phyloP scores from a whole-genome alignment of 2,888 invertebrate species.

The Yponomeuta malinellus region DNA sequence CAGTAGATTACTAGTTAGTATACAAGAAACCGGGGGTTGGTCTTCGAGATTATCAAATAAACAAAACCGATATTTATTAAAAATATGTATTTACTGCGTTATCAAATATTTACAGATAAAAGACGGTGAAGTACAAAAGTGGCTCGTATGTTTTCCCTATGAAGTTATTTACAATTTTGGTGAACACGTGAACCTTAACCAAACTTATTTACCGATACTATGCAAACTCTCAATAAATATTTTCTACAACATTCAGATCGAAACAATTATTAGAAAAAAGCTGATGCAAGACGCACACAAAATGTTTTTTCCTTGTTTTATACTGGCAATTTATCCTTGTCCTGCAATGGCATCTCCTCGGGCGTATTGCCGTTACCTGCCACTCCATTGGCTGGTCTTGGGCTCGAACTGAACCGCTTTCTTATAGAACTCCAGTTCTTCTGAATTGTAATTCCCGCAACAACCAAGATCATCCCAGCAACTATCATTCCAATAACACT shows the following conservation, averaged over 20 bases:
- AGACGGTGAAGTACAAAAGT: neutral
- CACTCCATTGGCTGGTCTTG: slow-evolving; percentile 47
- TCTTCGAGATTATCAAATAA: too few species aligned
- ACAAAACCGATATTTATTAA: neutral
- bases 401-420: slow-evolving; percentile 54
- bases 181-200: slow-evolving; percentile 25
- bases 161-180: slow-evolving; percentile 32
- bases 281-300: neutral
- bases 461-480: slow-evolving; percentile 68
- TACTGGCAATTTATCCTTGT: slow-evolving; percentile 51
- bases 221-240: slow-evolving; percentile 17
- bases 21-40: too few species aligned
- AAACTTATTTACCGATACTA: slow-evolving; percentile 24
- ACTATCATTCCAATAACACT: slow-evolving; percentile 71
- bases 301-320: slow-evolving; percentile 21
- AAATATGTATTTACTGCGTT: slow-evolving; percentile 9
- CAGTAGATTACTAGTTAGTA: too few species aligned
- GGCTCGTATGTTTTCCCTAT: neutral
- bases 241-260: slow-evolving; percentile 54
- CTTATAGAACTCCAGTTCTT: slow-evolving; percentile 74
- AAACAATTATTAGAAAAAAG: slow-evolving; percentile 32
- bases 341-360: slow-evolving; percentile 64
- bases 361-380: slow-evolving; percentile 43
- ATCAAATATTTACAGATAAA: neutral
- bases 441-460: slow-evolving; percentile 70